Base-by-base conservation (phyloP, 2,113 vertebrate genomes). In the Paramisgurnus dabryanus region DNA sequence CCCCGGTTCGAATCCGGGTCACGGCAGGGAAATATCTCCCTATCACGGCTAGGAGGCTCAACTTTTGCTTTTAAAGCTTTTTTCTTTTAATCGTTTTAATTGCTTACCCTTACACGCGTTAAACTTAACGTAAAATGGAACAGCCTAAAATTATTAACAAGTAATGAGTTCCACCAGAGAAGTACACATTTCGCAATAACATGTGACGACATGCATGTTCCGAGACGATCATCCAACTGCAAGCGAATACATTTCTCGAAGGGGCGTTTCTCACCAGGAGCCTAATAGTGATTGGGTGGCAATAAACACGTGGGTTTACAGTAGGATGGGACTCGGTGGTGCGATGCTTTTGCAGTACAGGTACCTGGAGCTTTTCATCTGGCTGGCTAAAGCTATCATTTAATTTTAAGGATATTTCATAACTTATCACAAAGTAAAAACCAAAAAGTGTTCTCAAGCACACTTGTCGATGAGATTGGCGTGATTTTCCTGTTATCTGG, bases 1-100 rank as follows among this genome's bases (percentile, higher is more conserved):
- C 87, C 87, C 86, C 87, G 87, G 87, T 89, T 89, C 89, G 88
- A 90, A 89, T 89, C 88, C 89, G 88, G 87, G 88, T 90, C 89
- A 90, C 89, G 89, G 92, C 93, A 92, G 88, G 87, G 86, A 34
- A 6, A 53, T 1, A 0, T 10, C 27, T 34, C 88, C 91, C 92
- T 92, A 88, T 47, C 90, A 89, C 90, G 91, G 90, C 85, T 5
- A 5, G 79, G 69, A 84, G 66, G 18, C 1, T 34, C 27, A 34
- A 34, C 3, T 34, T 34, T 34, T 34, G 27, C 3, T 34, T 34
- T 34, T 0, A 0, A 0, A 0, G 2, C 63, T 87, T 76, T 78
- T 15, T 47, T 49, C 0, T 5, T 34, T 47, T 67, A 22, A 5
- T n/a, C 2, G 7, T 47, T 7, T 47, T 47, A 47, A 18, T 11